Conservation (phyloP, 2,888 invertebrate species). For the Lissonota sp. region DNA sequence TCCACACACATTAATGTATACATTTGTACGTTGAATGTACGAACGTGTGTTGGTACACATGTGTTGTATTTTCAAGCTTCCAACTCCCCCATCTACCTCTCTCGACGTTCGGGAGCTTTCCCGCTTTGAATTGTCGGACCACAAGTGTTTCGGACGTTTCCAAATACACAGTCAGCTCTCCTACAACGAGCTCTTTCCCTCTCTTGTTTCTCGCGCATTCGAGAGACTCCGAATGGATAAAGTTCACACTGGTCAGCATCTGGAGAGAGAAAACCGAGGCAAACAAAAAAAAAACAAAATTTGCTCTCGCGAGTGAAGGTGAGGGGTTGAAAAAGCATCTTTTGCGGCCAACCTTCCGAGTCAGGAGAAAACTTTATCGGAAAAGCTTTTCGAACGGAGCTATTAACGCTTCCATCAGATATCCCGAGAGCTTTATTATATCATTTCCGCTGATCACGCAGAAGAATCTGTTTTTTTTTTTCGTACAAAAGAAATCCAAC, state of each 20-base stretch:
- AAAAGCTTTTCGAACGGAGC: constrained; percentile 31
- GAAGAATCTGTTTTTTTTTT: too few species aligned
- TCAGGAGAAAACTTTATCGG: constrained; percentile 55
- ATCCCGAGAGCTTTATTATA: neutral
- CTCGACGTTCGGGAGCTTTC: constrained; percentile 23
- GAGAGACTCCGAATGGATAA: constrained; percentile 45
- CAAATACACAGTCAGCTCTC: constrained; percentile 23
- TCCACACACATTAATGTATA: neutral
- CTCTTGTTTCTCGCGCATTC: neutral
- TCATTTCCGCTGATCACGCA: constrained; percentile 40
- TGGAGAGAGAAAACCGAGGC: constrained; percentile 41
- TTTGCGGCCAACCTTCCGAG: constrained; percentile 39
- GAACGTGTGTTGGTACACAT: neutral
- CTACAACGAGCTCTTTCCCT: constrained; percentile 29
- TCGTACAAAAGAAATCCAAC: too few species aligned
- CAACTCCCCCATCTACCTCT: constrained; percentile 10
- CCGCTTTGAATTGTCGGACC: constrained; percentile 63
- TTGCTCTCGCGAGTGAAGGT: neutral
- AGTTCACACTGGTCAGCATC: constrained; percentile 58
- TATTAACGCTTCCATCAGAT: constrained; percentile 29
- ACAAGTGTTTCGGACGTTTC: constrained; percentile 65
- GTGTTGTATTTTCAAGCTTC: constrained; percentile 13
- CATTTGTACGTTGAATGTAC: constrained; percentile 26
- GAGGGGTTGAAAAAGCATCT: constrained; percentile 43
- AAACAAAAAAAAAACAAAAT: constrained; percentile 17